Evolutionary conservation across 2,888 invertebrate species (phyloP).

Genomic region (Luffia ferchaultella): DNA sequence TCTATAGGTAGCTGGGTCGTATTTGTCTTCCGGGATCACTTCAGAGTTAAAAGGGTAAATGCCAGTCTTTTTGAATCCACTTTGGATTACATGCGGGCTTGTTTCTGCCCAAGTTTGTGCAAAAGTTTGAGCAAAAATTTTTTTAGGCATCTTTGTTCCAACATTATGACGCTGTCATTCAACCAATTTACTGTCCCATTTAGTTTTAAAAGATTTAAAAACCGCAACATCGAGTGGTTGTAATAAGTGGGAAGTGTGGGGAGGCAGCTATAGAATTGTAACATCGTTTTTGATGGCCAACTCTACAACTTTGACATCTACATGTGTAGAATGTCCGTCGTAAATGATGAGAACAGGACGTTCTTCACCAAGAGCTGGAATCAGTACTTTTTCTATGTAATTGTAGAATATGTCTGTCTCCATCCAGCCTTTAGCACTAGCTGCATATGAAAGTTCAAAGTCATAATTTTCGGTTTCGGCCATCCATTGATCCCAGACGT

Average conservation of each 20-base stretch:
- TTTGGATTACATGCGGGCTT: constrained; percentile 12
- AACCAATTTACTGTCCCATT: constrained; percentile 16
- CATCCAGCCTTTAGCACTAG: constrained; percentile 20
- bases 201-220: constrained; percentile 20
- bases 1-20: not conserved
- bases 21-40: not conserved
- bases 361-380: constrained; percentile 20
- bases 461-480: constrained; percentile 4
- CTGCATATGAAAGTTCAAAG: constrained; percentile 9
- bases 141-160: constrained; percentile 15
- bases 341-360: constrained; percentile 23
- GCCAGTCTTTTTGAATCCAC: constrained; percentile 16
- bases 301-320: constrained; percentile 15
- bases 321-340: constrained; percentile 25
- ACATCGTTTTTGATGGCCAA: constrained; percentile 14
- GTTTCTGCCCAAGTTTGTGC: no score
- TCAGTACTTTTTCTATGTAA: constrained; percentile 22
- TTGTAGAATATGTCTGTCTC: constrained; percentile 23
- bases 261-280: constrained; percentile 24
- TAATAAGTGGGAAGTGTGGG: constrained; percentile 22
- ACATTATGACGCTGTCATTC: constrained; percentile 18
- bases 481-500: constrained; percentile 16
- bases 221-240: constrained; percentile 23
- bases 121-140: constrained; percentile 9
- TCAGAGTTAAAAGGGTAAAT: not conserved